Evolutionary conservation across 2,888 invertebrate genomes (phyloP).

Genomic region (Conomelus anceps): DNA sequence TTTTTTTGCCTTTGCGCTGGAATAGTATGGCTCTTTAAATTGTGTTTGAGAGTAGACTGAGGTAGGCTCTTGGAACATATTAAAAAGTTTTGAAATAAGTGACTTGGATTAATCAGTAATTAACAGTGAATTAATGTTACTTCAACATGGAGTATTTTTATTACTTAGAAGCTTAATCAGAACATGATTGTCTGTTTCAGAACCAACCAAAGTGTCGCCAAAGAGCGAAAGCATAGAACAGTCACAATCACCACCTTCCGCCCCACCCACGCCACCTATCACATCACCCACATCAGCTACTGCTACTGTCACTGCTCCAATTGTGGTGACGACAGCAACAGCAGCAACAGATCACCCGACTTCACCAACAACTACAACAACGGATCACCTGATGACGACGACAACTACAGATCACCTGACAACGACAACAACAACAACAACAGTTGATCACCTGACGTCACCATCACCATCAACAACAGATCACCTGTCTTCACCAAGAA

Average conservation of each 20-base stretch:
- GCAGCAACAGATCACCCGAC: not conserved
- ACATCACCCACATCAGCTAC: not conserved
- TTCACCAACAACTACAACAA: not conserved
- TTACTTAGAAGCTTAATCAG: not conserved
- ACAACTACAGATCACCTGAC: not conserved
- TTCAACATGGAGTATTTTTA: no score
- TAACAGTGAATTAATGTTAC: no score
- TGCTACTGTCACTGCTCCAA: not conserved
- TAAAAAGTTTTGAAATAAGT: no score
- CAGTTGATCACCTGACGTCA: not conserved
- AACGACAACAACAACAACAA: not conserved
- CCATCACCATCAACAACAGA: not conserved
- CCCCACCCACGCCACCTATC: not conserved
- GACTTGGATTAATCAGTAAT: no score
- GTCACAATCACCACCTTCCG: conserved; percentile 1
- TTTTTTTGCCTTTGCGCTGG: no score
- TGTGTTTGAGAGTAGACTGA: no score
- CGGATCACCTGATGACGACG: not conserved
- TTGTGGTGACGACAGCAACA: no score
- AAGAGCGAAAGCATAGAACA: conserved; percentile 25
- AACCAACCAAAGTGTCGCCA: conserved; percentile 17
- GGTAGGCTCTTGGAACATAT: no score
- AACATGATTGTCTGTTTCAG: not conserved
- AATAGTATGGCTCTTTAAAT: no score
- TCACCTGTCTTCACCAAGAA: not conserved